A percentile compares a stretch with the other conserved stretches of the same genome.
These are phyloP conservation scores for Beris chalybata DNA, from an alignment of 2,888 invertebrate species.

Conservation along the genomic window DNA sequence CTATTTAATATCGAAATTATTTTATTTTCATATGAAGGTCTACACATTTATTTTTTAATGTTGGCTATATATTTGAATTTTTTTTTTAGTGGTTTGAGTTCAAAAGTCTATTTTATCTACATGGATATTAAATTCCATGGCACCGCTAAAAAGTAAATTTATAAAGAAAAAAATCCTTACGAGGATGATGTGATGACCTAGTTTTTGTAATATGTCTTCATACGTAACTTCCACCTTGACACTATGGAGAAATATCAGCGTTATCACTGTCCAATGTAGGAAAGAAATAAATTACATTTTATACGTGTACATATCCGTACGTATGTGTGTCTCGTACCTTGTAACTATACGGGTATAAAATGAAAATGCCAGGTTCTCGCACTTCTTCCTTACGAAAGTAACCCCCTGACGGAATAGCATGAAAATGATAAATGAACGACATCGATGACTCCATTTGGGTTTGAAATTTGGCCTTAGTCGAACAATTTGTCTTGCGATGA, in stretches of 20 bases:
- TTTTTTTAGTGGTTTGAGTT: too few species aligned
- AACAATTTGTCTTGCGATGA: conserved; percentile 32
- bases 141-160: too few species aligned
- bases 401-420: conserved; percentile 18
- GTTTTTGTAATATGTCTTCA: conserved; percentile 11
- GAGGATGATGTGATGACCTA: conserved; percentile 12
- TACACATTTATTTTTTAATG: too few species aligned
- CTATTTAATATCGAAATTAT: not conserved
- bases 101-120: too few species aligned
- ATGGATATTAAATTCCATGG: too few species aligned
- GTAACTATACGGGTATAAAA: too few species aligned
- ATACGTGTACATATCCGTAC: conserved; percentile 6
- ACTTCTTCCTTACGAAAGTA: not conserved
- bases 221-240: conserved; percentile 18
- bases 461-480: conserved; percentile 32
- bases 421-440: conserved; percentile 31
- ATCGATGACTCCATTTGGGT: conserved; percentile 32
- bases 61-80: too few species aligned
- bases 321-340: too few species aligned
- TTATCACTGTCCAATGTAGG: conserved; percentile 13
- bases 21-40: too few species aligned
- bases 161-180: too few species aligned
- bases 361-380: not conserved
- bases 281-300: conserved; percentile 26
- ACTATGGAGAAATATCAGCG: conserved; percentile 9